Conservation (phyloP, 2,888 invertebrate species). For the Tupiocoris notatus region DNA sequence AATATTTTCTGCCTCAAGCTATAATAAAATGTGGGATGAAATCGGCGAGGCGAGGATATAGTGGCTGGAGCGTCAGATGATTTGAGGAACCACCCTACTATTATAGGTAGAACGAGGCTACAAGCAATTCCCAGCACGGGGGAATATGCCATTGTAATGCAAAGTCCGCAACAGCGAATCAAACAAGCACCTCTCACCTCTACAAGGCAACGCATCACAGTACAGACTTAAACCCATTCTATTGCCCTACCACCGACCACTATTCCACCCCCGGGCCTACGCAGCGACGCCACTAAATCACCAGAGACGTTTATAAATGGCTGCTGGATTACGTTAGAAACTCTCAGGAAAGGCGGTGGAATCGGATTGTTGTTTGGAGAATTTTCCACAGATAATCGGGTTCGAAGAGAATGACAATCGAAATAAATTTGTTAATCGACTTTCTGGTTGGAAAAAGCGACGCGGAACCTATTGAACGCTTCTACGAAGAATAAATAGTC, state of each 20-base stretch:
- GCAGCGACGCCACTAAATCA: constrained; percentile 23
- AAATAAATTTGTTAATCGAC: neutral
- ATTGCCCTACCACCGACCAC: neutral
- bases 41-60: neutral
- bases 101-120: neutral
- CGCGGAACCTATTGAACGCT: neutral
- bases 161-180: constrained; percentile 32
- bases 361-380: neutral
- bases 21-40: constrained; percentile 3
- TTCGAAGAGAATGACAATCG: neutral
- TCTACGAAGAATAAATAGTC: neutral
- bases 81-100: too few species aligned
- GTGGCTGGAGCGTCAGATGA: neutral
- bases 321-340: constrained; percentile 18
- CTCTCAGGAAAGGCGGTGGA: neutral
- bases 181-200: constrained; percentile 26
- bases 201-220: neutral
- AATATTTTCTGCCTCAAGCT: neutral
- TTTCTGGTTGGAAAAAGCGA: neutral
- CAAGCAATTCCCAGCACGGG: neutral
- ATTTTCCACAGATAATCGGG: constrained; percentile 2
- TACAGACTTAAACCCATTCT: neutral
- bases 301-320: constrained; percentile 32
- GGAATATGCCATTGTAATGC: constrained; percentile 36
- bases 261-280: neutral